Conservation (phyloP, 2,888 invertebrate species). For the Pammene fasciana region DNA sequence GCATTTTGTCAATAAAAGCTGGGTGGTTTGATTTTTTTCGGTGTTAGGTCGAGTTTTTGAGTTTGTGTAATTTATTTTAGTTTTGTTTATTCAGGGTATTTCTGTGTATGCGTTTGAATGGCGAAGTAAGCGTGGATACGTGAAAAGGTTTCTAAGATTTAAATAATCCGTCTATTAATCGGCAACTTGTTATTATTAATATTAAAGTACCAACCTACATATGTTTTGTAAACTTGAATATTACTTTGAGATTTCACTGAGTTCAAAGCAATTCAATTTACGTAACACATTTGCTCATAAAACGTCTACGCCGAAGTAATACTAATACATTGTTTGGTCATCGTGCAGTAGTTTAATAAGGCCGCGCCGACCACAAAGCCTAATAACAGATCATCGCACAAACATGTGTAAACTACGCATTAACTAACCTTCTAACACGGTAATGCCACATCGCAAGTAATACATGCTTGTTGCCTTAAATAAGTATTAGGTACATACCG, state of each 20-base stretch:
- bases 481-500: constrained; percentile 34
- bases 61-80: constrained; percentile 44
- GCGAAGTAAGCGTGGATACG: neutral
- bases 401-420: constrained; percentile 38
- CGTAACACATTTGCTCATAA: neutral
- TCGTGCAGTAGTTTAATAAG: constrained; percentile 31
- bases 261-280: constrained; percentile 7
- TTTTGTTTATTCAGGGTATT: constrained; percentile 47
- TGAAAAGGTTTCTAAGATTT: neutral
- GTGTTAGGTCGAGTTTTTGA: constrained; percentile 44
- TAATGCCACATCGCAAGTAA: constrained; percentile 37
- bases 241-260: neutral
- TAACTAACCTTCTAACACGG: constrained; percentile 40
- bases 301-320: neutral
- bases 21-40: constrained; percentile 66
- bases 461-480: constrained; percentile 29
- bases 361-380: constrained; percentile 35
- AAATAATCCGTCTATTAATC: constrained; percentile 8
- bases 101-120: constrained; percentile 40
- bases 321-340: constrained; percentile 34
- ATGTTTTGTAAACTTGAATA: neutral
- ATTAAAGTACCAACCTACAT: too few relatives aligned
- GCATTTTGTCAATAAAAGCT: constrained; percentile 77
- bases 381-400: constrained; percentile 36
- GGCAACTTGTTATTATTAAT: neutral